These are phyloP conservation scores for Aphelenchoides besseyi DNA, from an alignment of 1,140 invertebrate species.

Conservation along the genomic window DNA sequence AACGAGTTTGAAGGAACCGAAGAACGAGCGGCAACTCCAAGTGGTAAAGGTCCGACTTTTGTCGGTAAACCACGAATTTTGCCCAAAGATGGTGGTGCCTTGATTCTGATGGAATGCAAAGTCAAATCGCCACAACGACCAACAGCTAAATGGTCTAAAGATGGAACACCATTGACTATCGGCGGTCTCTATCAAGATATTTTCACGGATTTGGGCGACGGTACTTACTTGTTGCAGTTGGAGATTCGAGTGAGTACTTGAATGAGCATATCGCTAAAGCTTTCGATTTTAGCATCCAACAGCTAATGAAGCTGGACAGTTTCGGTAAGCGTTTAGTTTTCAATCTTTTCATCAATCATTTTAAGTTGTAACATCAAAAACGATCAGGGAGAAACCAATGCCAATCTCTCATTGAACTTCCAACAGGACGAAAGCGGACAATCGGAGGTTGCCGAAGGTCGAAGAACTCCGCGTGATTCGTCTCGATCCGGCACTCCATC, in stretches of 20 bases:
- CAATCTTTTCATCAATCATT: too few relatives aligned
- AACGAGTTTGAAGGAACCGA: constrained; percentile 68
- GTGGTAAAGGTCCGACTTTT: constrained; percentile 83
- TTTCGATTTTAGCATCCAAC: constrained; percentile 77
- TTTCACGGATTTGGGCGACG: constrained; percentile 78
- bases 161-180: constrained; percentile 73
- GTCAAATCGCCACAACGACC: constrained; percentile 87
- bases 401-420: constrained; percentile 92
- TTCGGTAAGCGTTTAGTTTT: too few relatives aligned
- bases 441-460: constrained; percentile 16
- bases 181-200: constrained; percentile 84
- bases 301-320: constrained; percentile 88
- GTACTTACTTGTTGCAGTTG: constrained; percentile 82
- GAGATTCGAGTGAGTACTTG: constrained; percentile 72
- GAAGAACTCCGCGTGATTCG: constrained; percentile 28
- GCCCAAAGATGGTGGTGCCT: constrained; percentile 83
- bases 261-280: constrained; percentile 8
- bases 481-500: constrained; percentile 54
- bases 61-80: constrained; percentile 94
- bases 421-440: constrained; percentile 73
- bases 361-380: constrained; percentile 96
- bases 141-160: constrained; percentile 77
- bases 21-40: constrained; percentile 71
- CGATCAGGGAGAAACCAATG: constrained; percentile 83
- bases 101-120: constrained; percentile 91